Conservation (phyloP, 30 jellyfish, hydroid and myxozoan genomes). For the Mastigias papua region DNA sequence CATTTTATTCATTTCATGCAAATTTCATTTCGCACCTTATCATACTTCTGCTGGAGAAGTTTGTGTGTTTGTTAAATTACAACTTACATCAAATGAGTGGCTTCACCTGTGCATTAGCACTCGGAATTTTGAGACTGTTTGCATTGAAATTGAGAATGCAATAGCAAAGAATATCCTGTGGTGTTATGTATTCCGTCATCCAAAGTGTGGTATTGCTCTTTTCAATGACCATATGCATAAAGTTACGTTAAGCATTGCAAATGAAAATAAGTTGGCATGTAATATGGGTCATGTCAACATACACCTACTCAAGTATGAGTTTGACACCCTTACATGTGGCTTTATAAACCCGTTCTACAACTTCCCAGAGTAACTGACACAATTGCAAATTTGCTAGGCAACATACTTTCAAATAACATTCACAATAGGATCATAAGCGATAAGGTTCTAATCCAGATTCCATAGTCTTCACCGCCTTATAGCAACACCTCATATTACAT, state of each 20-base stretch:
- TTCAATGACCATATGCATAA: not conserved
- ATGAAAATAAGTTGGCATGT: not conserved
- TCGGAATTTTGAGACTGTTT: no score
- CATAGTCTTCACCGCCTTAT: no score
- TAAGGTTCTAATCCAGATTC: not conserved
- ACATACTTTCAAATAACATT: not conserved
- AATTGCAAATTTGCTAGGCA: not conserved
- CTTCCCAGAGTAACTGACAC: not conserved
- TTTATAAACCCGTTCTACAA: not conserved
- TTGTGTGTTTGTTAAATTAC: no score
- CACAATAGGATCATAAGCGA: not conserved
- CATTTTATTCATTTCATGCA: no score
- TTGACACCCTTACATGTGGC: not conserved
- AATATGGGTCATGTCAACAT: not conserved
- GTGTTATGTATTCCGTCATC: not conserved
- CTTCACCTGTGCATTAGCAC: no score
- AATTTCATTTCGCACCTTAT: no score
- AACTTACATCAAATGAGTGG: no score
- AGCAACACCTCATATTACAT: no score
- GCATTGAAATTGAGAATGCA: no score
- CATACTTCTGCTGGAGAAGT: no score
- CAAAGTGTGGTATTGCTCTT: not conserved
- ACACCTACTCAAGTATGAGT: not conserved
- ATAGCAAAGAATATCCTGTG: not conserved
- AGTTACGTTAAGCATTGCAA: not conserved